Evolutionary conservation across 1,140 invertebrate species (phyloP).

Genomic region (Drosophila miranda): DNA sequence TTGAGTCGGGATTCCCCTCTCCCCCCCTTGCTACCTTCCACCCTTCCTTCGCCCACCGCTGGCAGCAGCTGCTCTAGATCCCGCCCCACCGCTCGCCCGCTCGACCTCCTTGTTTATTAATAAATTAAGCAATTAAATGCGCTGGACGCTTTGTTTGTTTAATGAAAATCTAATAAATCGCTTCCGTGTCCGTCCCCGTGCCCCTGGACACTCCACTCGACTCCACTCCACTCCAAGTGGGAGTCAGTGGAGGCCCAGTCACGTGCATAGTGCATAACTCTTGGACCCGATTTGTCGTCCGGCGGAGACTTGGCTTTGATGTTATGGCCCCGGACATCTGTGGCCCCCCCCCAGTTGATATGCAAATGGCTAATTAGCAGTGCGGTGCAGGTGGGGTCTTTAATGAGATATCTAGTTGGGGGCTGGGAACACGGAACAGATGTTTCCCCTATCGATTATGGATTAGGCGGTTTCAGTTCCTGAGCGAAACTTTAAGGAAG

Average conservation of each 20-base stretch:
- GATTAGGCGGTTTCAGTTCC: slow-evolving; percentile 14
- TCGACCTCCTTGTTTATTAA: slow-evolving; percentile 55
- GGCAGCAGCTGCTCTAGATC: slow-evolving; percentile 46
- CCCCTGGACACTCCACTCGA: slow-evolving; percentile 2
- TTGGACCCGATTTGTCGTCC: slow-evolving; percentile 31
- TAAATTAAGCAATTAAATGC: slow-evolving; percentile 79
- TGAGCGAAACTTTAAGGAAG: not conserved
- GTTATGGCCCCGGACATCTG: slow-evolving; percentile 57
- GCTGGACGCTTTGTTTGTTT: slow-evolving; percentile 68
- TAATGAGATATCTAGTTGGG: slow-evolving; percentile 37
- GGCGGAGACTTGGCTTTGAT: slow-evolving; percentile 51
- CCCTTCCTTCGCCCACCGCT: not conserved
- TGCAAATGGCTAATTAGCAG: slow-evolving; percentile 61
- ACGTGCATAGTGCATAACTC: slow-evolving; percentile 71
- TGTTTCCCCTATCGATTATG: slow-evolving; percentile 32
- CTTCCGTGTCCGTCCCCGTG: slow-evolving; percentile 41
- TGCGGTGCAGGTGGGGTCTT: slow-evolving; percentile 26
- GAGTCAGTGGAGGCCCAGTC: slow-evolving; percentile 27
- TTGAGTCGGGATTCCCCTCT: slow-evolving; percentile 46
- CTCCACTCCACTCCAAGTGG: slow-evolving; percentile 7
- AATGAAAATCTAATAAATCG: slow-evolving; percentile 76
- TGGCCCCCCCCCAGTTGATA: slow-evolving; percentile 32
- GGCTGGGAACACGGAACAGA: slow-evolving; percentile 5
- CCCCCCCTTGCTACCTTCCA: not conserved
- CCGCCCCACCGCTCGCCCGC: slow-evolving; percentile 1